Conservation (phyloP, 2,888 invertebrate species). For the Mellilla xanthometata region DNA sequence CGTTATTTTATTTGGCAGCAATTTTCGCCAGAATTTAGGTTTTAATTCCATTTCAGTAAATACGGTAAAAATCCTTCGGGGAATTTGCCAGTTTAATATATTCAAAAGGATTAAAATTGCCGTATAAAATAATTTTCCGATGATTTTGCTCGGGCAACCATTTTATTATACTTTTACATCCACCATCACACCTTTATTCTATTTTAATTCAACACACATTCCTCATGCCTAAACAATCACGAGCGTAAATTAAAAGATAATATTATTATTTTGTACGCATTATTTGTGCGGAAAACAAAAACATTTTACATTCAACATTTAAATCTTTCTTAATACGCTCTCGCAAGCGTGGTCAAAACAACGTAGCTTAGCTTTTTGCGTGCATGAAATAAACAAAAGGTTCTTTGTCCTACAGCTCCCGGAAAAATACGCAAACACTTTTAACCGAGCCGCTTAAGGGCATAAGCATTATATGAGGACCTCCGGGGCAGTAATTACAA, state of each 20-base stretch:
- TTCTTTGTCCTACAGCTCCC: conserved; percentile 20
- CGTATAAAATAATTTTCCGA: too few species aligned
- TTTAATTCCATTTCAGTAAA: background rate
- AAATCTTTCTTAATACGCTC: conserved; percentile 8
- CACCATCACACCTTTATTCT: too few species aligned
- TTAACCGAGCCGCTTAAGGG: conserved; percentile 24
- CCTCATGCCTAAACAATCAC: too few species aligned
- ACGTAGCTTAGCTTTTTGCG: conserved; percentile 11
- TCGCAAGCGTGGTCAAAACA: conserved; percentile 6
- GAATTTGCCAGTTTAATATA: background rate
- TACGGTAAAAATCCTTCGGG: background rate
- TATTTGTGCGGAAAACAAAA: background rate
- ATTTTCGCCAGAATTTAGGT: background rate
- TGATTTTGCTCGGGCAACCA: too few species aligned
- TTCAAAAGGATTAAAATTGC: background rate
- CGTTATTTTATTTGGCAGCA: background rate
- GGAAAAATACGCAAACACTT: conserved; percentile 29
- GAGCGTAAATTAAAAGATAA: too few species aligned
- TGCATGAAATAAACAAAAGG: conserved; percentile 22
- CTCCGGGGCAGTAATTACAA: conserved; percentile 28
- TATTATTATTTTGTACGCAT: too few species aligned
- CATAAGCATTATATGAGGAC: conserved; percentile 23
- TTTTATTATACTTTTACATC: too few species aligned
- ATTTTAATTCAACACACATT: too few species aligned
- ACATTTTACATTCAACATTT: background rate